Percentiles rank a stretch among this genome's conserved stretches.
Conservation (phyloP, 2,888 invertebrate genomes). For the Hipparchia sbordonii region DNA sequence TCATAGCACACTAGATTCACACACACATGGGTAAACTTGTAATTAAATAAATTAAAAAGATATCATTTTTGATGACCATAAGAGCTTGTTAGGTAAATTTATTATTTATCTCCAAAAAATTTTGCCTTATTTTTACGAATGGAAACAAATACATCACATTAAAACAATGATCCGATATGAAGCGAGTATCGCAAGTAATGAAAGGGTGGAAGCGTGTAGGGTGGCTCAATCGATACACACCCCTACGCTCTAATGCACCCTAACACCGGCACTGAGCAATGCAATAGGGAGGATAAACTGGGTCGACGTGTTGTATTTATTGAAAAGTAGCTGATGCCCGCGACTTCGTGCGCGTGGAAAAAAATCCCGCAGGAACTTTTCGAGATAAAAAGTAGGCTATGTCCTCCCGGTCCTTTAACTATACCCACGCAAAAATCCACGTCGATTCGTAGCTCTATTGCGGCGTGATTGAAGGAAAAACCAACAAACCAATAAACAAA, state of each 20-base stretch:
- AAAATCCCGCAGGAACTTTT: too few species aligned
- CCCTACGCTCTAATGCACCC: conserved; percentile 77
- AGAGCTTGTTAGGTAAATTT: not conserved
- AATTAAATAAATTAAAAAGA: too few species aligned
- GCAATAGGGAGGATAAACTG: conserved; percentile 44
- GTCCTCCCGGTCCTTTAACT: too few species aligned
- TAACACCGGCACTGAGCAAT: conserved; percentile 47
- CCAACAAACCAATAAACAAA: too few species aligned
- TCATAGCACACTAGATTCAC: too few species aligned
- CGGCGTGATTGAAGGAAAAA: too few species aligned
- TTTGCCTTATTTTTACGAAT: conserved; percentile 7
- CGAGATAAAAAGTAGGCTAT: too few species aligned
- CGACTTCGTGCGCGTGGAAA: too few species aligned
- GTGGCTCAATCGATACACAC: conserved; percentile 76
- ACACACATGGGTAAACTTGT: too few species aligned
- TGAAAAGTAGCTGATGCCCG: conserved; percentile 7
- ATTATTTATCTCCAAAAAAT: not conserved
- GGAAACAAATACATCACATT: conserved; percentile 40
- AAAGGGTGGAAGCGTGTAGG: conserved; percentile 60
- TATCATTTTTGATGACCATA: too few species aligned
- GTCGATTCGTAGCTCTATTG: too few species aligned
- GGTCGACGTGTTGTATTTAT: conserved; percentile 40
- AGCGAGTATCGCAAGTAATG: conserved; percentile 63
- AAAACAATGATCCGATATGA: conserved; percentile 59
- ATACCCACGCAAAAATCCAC: too few species aligned